phyloP scores from a whole-genome alignment of 2,113 vertebrate genomes.

The Tapirus terrestris region DNA sequence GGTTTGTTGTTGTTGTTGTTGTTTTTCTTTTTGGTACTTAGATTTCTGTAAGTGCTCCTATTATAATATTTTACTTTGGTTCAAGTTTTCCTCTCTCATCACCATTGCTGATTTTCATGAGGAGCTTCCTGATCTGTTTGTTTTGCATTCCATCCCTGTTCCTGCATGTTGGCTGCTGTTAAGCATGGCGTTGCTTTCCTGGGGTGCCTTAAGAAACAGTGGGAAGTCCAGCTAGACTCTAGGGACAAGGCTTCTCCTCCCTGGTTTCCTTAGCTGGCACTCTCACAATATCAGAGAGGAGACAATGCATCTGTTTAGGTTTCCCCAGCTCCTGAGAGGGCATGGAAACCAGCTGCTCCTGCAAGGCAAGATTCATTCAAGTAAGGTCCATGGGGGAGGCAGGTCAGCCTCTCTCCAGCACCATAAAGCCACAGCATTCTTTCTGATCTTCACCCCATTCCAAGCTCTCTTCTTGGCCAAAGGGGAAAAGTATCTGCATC shows the following conservation, averaged over 20 bases:
- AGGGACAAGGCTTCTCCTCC: neutral
- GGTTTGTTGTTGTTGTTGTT: neutral
- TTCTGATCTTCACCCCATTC: neutral
- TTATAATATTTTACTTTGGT: neutral
- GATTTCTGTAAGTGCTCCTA: neutral
- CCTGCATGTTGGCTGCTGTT: neutral
- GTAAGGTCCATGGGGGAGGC: neutral
- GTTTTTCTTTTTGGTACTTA: neutral
- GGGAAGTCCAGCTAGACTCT: neutral
- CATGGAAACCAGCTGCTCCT: neutral
- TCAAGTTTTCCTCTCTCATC: neutral
- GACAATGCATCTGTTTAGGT: neutral
- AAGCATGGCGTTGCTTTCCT: neutral
- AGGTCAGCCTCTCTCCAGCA: neutral
- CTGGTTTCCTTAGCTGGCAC: neutral
- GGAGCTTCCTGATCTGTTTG: neutral
- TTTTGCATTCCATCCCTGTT: neutral
- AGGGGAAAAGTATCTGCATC: neutral
- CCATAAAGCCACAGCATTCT: neutral
- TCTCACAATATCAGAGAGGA: neutral
- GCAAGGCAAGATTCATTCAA: rapidly evolving
- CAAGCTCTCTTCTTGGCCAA: too few species aligned
- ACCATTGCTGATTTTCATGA: neutral
- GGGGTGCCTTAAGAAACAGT: neutral
- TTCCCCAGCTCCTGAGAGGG: neutral